Base-by-base conservation (phyloP, 2,113 vertebrate genomes). In the Vulpes lagopus region DNA sequence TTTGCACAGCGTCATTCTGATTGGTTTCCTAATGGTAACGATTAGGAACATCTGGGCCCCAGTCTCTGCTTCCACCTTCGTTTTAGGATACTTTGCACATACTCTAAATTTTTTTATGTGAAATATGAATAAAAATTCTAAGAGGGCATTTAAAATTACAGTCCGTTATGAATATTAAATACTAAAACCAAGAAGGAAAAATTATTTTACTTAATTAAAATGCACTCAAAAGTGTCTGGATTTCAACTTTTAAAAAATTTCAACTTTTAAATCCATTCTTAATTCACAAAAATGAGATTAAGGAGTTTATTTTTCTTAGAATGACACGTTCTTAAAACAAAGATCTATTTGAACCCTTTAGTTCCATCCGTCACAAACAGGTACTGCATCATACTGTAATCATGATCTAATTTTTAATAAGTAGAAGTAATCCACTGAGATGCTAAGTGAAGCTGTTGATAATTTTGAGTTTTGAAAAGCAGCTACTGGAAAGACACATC, bases 1-100 rank as follows among this genome's bases (percentile, higher is more conserved):
- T 84, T 60, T 62, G 35, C 49, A 57, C 9, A 64, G 85, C 0
- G 1, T 35, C 59, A 22, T 60, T 60, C 81, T 32, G 53, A 83
- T 10, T 57, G 89, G 89, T 17, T 81, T 92, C 91, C 81, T 83
- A 73, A 79, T 11, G 71, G 91, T 32, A 81, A 97, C 91, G 87
- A 97, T 98, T 84, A 91, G 78, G 60, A 96, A 95, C 95, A 98
- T 91, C 93, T 97, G 97, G 94, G 19, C 30, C 12, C 71, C 43
- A 49, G 69, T 78, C 84, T 95, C 14, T 19, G 20, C 16, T 25
- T 57, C 30, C 91, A 60, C 83, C 43, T 65, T 73, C 67, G 51
- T 92, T 94, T 81, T 6, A 89, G 69, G 69, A 57, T 55, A 51
- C 38, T 76, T 94, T 90, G 64, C 82, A 88, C 27, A 82, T 87